Conservation (phyloP, 2,113 vertebrate genomes). For the Chrysochloris asiatica region DNA sequence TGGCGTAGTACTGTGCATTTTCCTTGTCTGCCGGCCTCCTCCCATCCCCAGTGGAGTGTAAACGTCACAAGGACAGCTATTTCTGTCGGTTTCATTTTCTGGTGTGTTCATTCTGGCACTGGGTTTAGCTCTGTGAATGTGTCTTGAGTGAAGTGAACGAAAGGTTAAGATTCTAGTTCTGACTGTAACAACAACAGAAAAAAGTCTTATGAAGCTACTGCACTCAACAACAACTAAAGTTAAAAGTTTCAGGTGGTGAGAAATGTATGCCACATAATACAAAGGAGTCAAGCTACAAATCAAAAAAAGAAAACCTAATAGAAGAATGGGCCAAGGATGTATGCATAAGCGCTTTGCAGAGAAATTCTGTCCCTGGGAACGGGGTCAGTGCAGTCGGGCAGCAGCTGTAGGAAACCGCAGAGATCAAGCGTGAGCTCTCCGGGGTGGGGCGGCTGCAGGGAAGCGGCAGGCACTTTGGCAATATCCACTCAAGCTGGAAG, state of each 20-base stretch:
- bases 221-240: no score
- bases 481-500: fast-evolving
- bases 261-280: not conserved
- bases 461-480: not conserved
- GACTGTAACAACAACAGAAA: no score
- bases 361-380: fast-evolving
- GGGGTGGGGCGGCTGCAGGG: not conserved
- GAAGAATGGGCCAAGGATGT: no score
- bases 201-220: no score
- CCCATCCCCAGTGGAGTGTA: not conserved
- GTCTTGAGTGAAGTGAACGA: not conserved
- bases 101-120: not conserved
- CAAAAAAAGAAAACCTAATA: not conserved
- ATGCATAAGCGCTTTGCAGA: not conserved
- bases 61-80: fast-evolving
- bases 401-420: not conserved
- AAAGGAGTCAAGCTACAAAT: not conserved
- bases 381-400: not conserved
- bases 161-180: not conserved
- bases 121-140: not conserved
- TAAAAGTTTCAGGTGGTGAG: not conserved
- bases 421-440: not conserved
- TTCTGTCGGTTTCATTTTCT: not conserved
- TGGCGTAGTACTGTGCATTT: not conserved
- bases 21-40: not conserved